Percentiles rank a stretch among this genome's conserved stretches.
Conservation (phyloP, 2,888 invertebrate species). For the Barypeithes pellucidus region DNA sequence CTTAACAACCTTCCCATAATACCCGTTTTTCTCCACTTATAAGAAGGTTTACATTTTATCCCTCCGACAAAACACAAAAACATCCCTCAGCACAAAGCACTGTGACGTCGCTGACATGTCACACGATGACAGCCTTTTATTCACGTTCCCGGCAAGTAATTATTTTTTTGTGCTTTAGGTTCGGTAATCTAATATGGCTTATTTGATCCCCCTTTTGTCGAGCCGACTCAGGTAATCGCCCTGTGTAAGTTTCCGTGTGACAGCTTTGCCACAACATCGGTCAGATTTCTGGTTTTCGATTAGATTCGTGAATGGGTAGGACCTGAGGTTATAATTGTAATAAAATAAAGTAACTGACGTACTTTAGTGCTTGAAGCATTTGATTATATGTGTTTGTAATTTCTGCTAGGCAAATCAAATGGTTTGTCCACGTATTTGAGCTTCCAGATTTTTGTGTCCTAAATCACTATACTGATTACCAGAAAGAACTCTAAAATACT, state of each 20-base stretch:
- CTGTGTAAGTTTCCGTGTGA: conserved; percentile 35
- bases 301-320: not conserved
- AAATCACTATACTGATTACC: too few relatives aligned
- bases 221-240: conserved; percentile 45
- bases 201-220: conserved; percentile 45
- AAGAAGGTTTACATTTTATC: conserved; percentile 28
- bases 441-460: too few relatives aligned
- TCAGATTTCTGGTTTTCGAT: conserved; percentile 17
- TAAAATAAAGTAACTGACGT: too few relatives aligned
- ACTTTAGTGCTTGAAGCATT: too few relatives aligned
- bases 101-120: conserved; percentile 27
- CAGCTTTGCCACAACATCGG: conserved; percentile 42
- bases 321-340: too few relatives aligned
- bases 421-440: too few relatives aligned
- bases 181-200: conserved; percentile 46
- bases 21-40: conserved; percentile 30
- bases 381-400: too few relatives aligned
- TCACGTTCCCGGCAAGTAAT: conserved; percentile 43
- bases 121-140: conserved; percentile 38
- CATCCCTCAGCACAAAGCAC: conserved; percentile 20
- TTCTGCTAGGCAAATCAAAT: too few relatives aligned
- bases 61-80: conserved; percentile 29
- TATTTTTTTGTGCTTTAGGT: conserved; percentile 41
- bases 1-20: conserved; percentile 27
- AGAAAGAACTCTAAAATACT: too few relatives aligned